Evolutionary conservation across 2,888 invertebrate genomes (phyloP), one percentile per base, ranked within the genome.

Genomic region (Acanthosepion pharaonis): DNA sequence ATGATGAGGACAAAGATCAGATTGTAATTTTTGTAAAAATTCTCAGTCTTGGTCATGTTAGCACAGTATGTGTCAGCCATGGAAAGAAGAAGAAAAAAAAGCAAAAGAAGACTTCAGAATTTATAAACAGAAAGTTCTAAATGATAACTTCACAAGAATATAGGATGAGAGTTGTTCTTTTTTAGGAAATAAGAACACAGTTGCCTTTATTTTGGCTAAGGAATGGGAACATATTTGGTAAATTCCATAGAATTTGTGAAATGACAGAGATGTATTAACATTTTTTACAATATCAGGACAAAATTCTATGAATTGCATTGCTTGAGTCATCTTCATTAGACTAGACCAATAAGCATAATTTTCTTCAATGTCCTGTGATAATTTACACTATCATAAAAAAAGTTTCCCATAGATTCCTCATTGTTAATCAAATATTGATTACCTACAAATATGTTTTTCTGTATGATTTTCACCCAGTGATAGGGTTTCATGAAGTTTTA

Each of bases 41-140:
- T 23, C 59, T 23, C 59, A 59, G 59, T 59, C 6, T 59, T 23
- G 59, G 59, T 59, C 23, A 23, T 59, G 23, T 59, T 59, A 23
- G 59, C 23, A 59, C 20, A 20, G 59, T 59, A 59, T 59, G 59
- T 23, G 59, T 59, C 59, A 59, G 59, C 59, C 25, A 59, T 59
- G 59, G 20, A 59, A 59, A 33, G 78, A 78, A 78, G 5, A 78
- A n/a, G 15, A 78, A 25, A 28, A 64, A 25, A 0, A 25, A 64
- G 91, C 15, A 94, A 51, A 78, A 94, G 20, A 91, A 92, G 49
- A 78, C 94, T 94, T 91, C 78, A 94, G 51, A 53, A 64, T 94
- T 94, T 20, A 94, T 94, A 94, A 91, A 94, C 18, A 91, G 59
- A 78, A 78, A 15, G n/a, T 78, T 78, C n/a, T 78, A 18, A 78